Base-by-base conservation (phyloP, 2,113 vertebrate species). In the Rhinoderma darwinii region DNA sequence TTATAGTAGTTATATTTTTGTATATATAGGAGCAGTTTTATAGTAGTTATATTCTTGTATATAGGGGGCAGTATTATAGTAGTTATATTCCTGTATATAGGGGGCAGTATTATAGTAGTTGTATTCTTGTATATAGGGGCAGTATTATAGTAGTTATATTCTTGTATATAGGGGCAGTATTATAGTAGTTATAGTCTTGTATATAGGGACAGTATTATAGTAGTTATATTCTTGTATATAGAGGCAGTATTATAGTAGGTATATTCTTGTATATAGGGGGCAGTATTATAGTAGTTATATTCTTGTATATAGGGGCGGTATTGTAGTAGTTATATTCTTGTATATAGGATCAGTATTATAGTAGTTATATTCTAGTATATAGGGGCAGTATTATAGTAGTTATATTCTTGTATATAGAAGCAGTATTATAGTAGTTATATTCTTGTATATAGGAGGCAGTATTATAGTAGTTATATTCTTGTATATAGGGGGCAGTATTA, bases 351-450 rank as follows among this genome's bases (percentile, higher is more conserved):
- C n/a, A n/a, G 54, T 59, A 59, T 59, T 59, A 59, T 59, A 59
- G 54, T 59, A 59, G 54, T 59, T 59, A 59, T 59, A n/a, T n/a
- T n/a, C n/a, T n/a, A n/a, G n/a, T n/a, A n/a, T n/a, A n/a, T n/a
- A n/a, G n/a, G n/a, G n/a, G n/a, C 61, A 66, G 61, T 66, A 66
- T 66, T 66, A 66, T 66, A 32, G 61, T 66, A 66, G 61, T 66
- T 66, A 66, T 32, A 66, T 66, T 66, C 61, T 32, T 66, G 61
- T 66, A 66, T 14, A 66, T 66, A 66, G 61, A 32, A 18, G 54
- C 56, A 61, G 56, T 61, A 61, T 61, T 61, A 61, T 61, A 61
- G 56, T 61, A 61, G 56, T 61, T 61, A 61, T 61, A 61, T 61
- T 61, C 56, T 25, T 56, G 54, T 56, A 56, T n/a, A n/a, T n/a